Evolutionary conservation across 1,140 invertebrate genomes (phyloP).

Genomic region (Hyphantria cunea): DNA sequence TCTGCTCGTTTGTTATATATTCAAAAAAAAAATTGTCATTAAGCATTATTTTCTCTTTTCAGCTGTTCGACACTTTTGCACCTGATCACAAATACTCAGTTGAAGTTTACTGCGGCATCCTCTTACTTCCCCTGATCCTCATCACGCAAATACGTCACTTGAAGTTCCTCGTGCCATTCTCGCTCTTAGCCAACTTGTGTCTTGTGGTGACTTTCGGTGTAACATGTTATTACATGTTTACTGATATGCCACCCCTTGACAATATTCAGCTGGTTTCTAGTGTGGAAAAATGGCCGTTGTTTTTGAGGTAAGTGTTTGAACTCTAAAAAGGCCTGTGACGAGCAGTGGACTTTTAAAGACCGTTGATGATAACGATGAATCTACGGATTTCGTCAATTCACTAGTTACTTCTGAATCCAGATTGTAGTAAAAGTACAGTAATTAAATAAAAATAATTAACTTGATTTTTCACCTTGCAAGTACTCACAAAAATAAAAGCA

Average conservation of each 20-base stretch:
- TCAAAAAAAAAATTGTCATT: neutral
- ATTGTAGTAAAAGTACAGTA: too few relatives aligned
- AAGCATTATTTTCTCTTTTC: slow-evolving; percentile 39
- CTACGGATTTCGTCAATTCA: too few relatives aligned
- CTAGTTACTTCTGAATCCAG: too few relatives aligned
- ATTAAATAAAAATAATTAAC: too few relatives aligned
- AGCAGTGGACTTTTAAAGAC: too few relatives aligned
- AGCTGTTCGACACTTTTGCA: slow-evolving; percentile 75
- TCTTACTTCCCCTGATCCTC: slow-evolving; percentile 83
- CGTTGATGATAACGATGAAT: too few relatives aligned
- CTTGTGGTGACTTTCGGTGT: slow-evolving; percentile 86
- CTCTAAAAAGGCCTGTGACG: too few relatives aligned
- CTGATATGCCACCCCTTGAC: slow-evolving; percentile 66
- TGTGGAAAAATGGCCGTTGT: slow-evolving; percentile 83
- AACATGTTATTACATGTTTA: slow-evolving; percentile 88
- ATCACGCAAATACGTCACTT: slow-evolving; percentile 87
- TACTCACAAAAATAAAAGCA: too few relatives aligned
- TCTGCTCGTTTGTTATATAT: too few relatives aligned
- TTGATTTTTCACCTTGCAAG: too few relatives aligned
- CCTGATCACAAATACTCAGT: slow-evolving; percentile 52
- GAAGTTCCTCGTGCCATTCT: slow-evolving; percentile 89
- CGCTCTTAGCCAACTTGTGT: slow-evolving; percentile 86
- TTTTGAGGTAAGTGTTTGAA: slow-evolving; percentile 84
- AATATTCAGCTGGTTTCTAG: slow-evolving; percentile 73
- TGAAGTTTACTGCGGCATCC: slow-evolving; percentile 82